A percentile compares a stretch with the other conserved stretches of the same genome.
phyloP scores from a whole-genome alignment of 2,797 vertebrate genomes.

The Sciurus carolinensis region DNA sequence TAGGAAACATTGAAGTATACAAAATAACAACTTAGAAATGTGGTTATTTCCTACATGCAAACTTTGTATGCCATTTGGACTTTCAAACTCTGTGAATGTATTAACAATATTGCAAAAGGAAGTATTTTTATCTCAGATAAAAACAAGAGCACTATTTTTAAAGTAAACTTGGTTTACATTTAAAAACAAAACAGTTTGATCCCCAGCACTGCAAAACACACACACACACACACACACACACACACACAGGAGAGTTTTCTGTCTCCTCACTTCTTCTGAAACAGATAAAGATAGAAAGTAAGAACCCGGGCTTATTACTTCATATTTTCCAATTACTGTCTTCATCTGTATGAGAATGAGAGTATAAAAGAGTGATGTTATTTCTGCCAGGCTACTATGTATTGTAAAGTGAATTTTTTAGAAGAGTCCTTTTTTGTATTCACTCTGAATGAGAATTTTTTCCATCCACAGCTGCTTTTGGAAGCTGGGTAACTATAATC shows the following conservation, averaged over 20 bases:
- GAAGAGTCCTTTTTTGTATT: constrained; percentile 81
- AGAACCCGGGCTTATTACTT: constrained; percentile 45
- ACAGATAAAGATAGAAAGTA: background rate
- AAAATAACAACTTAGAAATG: background rate
- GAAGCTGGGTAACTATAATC: constrained; percentile 82
- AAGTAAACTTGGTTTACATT: background rate
- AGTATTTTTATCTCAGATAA: background rate
- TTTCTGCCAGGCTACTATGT: constrained; percentile 74
- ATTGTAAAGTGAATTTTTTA: constrained; percentile 83
- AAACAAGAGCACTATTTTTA: background rate
- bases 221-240: background rate
- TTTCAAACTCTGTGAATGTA: background rate
- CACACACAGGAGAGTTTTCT: background rate
- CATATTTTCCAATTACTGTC: constrained; percentile 73
- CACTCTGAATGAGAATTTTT: constrained; percentile 85
- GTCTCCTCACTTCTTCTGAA: background rate
- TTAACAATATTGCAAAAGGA: background rate
- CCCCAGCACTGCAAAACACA: background rate
- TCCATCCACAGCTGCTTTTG: constrained; percentile 82
- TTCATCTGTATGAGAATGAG: constrained; percentile 63
- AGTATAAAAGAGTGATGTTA: constrained; percentile 79
- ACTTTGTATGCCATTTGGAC: background rate
- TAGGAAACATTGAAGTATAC: background rate
- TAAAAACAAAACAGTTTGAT: background rate
- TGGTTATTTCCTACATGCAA: background rate